Evolutionary conservation across 1,140 invertebrate genomes (phyloP), one percentile per base, ranked within the genome.

Genomic region (Hydropsyche tenuis): DNA sequence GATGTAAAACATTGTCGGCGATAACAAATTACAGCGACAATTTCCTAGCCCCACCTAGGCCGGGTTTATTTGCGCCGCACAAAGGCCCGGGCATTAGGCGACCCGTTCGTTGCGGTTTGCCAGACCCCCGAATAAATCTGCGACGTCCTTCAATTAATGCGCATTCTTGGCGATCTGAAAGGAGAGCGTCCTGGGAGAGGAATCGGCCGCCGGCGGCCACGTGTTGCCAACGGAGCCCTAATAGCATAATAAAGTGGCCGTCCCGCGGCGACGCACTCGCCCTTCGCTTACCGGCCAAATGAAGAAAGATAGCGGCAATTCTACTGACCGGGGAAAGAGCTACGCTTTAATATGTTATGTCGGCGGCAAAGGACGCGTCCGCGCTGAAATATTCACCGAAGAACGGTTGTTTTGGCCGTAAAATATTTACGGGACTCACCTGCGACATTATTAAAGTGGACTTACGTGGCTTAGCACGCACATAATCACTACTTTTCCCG

Each of bases 171-270:
- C 14, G 12, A 20, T 60, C 56, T 27, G 30, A 37, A 37, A 37
- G 30, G 30, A 37, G 30, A 37, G 30, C 30, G 48, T 7, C n/a
- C 20, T 9, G 27, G 27, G 22, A 48, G 22, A 7, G 62, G 46
- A 56, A 45, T 56, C 11, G 14, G 25, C 23, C 43, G 16, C n/a
- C n/a, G n/a, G n/a, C 66, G 25, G 30, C 68, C 27, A 64, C 69
- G 30, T 53, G 56, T 69, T 69, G 69, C 70, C 42, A 51, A 25
- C 69, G 62, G 71, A 37, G 42, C 46, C 46, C 64, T 77, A 74
- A 77, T 75, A 65, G 73, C 76, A 73, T 77, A 77, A 77, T 77
- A 77, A 74, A 77, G 65, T 77, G 74, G 72, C 45, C 43, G 69
- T 66, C 73, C 72, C 66, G 37, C 7, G 45, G 37, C 65, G 22